These are phyloP conservation scores for Sminthurinus aureus DNA, from an alignment of 2,888 invertebrate genomes.

Conservation along the genomic window DNA sequence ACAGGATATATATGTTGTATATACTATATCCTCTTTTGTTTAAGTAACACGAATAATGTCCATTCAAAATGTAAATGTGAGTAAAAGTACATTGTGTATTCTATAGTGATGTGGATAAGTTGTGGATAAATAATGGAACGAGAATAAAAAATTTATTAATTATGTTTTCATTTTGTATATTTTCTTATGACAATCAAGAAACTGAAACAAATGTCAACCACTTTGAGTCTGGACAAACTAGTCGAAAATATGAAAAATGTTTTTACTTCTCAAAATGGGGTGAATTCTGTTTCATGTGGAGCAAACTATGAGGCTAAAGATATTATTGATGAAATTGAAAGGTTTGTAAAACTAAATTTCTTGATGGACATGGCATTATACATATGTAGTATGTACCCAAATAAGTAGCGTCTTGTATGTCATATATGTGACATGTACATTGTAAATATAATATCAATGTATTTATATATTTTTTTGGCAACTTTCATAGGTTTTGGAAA, in stretches of 20 bases:
- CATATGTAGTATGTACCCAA: neutral
- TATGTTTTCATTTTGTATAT: neutral
- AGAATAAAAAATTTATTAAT: neutral
- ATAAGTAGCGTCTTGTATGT: neutral
- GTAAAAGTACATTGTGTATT: neutral
- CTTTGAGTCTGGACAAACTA: conserved; percentile 22
- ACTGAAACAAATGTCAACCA: conserved; percentile 15
- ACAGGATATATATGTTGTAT: no score
- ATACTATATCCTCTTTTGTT: no score
- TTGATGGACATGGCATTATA: neutral
- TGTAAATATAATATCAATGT: neutral
- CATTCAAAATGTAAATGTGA: neutral
- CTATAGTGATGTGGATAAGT: neutral
- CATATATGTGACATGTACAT: neutral
- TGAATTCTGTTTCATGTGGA: conserved; percentile 48
- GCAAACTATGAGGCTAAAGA: conserved; percentile 48
- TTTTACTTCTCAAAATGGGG: neutral
- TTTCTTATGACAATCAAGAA: neutral
- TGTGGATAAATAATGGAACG: neutral
- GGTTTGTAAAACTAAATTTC: conserved; percentile 36
- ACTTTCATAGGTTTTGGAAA: conserved; percentile 52
- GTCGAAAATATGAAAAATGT: conserved; percentile 37
- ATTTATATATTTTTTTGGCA: neutral
- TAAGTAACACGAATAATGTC: no score
- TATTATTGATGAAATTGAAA: conserved; percentile 50